These are phyloP conservation scores for Lasioglossum villosulum DNA, from an alignment of 2,888 invertebrate species.

Conservation along the genomic window DNA sequence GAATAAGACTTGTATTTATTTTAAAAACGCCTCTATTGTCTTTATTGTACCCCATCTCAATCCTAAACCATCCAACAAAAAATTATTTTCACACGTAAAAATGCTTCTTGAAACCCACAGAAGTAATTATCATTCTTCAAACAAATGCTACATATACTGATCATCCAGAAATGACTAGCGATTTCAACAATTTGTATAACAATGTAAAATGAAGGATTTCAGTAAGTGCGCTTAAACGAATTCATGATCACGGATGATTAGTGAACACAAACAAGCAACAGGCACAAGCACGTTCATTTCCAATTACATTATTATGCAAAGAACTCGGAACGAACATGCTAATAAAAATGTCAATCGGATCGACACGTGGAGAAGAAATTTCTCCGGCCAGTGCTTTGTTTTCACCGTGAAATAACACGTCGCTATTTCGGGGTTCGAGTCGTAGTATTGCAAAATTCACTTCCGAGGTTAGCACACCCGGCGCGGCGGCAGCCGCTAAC, in stretches of 20 bases:
- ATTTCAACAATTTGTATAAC: neutral
- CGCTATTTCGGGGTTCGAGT: neutral
- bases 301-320: neutral
- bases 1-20: conserved; percentile 24
- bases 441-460: conserved; percentile 19
- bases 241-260: neutral
- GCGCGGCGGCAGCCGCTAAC: conserved; percentile 36
- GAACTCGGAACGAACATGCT: neutral
- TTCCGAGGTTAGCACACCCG: conserved; percentile 10
- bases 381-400: neutral
- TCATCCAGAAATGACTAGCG: neutral
- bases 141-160: neutral
- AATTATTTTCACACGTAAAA: neutral
- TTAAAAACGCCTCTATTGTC: neutral
- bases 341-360: neutral
- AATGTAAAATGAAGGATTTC: too few species aligned
- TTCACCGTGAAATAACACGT: neutral
- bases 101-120: neutral
- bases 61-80: neutral
- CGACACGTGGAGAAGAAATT: neutral
- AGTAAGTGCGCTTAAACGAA: neutral
- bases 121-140: neutral
- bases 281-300: neutral
- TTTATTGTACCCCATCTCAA: neutral
- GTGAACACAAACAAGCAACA: neutral